phyloP scores from a whole-genome alignment of 2,113 vertebrate species.

The Dermatemys mawii region DNA sequence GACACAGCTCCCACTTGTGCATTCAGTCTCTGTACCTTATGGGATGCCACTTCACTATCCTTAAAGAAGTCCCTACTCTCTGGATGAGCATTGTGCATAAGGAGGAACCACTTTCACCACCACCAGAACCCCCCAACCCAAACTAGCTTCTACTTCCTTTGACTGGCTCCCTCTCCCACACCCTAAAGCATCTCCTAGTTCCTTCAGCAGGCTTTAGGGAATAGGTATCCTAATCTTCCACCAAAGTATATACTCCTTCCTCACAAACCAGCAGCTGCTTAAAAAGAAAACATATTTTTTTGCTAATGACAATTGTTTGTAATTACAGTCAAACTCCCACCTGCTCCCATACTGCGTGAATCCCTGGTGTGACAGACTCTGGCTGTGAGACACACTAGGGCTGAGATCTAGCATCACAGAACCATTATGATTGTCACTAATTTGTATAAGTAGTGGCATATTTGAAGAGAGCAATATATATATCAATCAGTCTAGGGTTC shows the following conservation, averaged over 20 bases:
- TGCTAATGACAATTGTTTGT: neutral
- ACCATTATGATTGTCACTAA: neutral
- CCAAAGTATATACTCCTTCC: neutral
- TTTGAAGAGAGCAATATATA: neutral
- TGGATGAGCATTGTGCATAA: rapidly evolving
- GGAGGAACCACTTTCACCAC: neutral
- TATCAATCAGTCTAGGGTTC: rapidly evolving
- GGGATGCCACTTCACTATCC: neutral
- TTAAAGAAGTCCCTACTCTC: neutral
- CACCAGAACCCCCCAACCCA: rapidly evolving
- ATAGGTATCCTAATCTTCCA: neutral
- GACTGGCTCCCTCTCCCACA: neutral
- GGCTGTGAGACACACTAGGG: neutral
- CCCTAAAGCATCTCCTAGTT: neutral
- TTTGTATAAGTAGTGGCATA: neutral
- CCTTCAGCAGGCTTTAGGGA: neutral
- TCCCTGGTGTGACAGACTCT: neutral
- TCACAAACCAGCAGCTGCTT: neutral
- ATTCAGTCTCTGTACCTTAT: neutral
- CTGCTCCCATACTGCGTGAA: neutral
- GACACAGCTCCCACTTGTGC: neutral
- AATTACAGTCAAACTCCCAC: neutral
- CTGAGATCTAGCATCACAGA: neutral
- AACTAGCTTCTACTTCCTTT: neutral
- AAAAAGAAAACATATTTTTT: neutral